These are phyloP conservation scores for Dicrurus megarhynchus DNA, from an alignment of 2,113 vertebrate species.

Conservation along the genomic window DNA sequence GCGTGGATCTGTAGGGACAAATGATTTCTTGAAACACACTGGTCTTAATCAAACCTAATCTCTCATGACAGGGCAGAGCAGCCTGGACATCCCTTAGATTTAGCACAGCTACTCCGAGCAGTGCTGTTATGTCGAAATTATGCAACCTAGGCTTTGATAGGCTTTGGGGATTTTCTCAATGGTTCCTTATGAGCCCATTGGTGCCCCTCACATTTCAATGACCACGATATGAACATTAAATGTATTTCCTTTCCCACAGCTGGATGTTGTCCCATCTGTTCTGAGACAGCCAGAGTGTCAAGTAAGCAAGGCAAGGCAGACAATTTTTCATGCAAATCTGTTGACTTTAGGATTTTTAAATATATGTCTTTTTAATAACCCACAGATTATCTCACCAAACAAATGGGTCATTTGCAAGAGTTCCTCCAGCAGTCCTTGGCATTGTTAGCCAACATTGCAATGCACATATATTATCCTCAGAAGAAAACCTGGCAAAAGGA, in stretches of 20 bases:
- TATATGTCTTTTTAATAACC: conserved; percentile 58
- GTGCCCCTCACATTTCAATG: conserved; percentile 42
- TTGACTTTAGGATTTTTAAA: conserved; percentile 65
- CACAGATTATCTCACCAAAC: conserved; percentile 39
- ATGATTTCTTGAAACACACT: conserved; percentile 1
- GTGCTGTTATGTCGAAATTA: conserved; percentile 28
- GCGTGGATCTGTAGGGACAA: not conserved
- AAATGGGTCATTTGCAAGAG: not conserved
- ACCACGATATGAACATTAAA: conserved; percentile 26
- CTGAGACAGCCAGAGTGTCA: conserved; percentile 54
- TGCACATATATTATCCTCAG: not conserved
- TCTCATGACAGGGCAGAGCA: conserved; percentile 10
- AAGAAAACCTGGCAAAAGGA: conserved; percentile 29
- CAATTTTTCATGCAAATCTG: conserved; percentile 63
- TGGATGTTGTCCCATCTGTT: conserved; percentile 59
- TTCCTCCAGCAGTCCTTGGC: conserved; percentile 27
- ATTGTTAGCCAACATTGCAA: not conserved
- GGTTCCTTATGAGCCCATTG: conserved; percentile 21
- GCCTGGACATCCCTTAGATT: not conserved
- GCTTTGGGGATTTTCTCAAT: conserved; percentile 51
- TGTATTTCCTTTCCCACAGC: conserved; percentile 62
- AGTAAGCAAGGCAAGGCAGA: conserved; percentile 34
- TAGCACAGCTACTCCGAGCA: conserved; percentile 30
- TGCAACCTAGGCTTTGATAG: conserved; percentile 27
- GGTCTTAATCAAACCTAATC: conserved; percentile 39